Percentiles rank a stretch among this genome's conserved stretches.
Evolutionary conservation across 2,797 vertebrate species (phyloP).

Genomic region (Urosaurus nigricauda): DNA sequence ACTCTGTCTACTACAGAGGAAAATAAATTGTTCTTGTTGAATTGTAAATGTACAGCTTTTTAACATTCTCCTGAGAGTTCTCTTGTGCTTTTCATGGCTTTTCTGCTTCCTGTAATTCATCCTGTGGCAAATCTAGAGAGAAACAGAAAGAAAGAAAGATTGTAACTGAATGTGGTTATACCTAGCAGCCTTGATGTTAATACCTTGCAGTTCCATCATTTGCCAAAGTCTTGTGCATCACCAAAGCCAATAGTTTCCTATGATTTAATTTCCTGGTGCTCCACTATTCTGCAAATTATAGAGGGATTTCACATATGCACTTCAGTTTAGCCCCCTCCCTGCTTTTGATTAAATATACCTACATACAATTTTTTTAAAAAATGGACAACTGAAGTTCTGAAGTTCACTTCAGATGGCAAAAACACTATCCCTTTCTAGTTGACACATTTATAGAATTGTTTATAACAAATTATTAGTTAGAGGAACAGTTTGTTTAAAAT

Average conservation of each 20-base stretch:
- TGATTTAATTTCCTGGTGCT: conserved; percentile 31
- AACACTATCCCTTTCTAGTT: neutral
- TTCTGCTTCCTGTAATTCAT: conserved; percentile 65
- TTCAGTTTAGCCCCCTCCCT: neutral
- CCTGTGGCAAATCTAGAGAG: conserved; percentile 65
- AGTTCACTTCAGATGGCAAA: neutral
- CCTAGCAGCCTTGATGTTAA: conserved; percentile 27
- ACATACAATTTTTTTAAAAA: neutral
- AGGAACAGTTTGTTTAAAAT: conserved; percentile 15
- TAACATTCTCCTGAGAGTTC: conserved; percentile 44
- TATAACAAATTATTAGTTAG: neutral
- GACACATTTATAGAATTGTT: neutral
- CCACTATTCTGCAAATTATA: neutral
- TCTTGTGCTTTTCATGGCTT: conserved; percentile 64
- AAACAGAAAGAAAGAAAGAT: conserved; percentile 55
- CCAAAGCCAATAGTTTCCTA: conserved; percentile 47
- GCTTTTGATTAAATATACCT: conserved; percentile 10
- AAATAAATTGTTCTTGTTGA: conserved; percentile 46
- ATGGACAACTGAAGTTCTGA: conserved; percentile 10
- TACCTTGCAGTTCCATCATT: conserved; percentile 11
- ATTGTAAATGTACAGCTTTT: conserved; percentile 41
- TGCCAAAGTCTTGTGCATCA: conserved; percentile 48
- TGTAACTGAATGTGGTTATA: conserved; percentile 47
- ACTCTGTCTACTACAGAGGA: conserved; percentile 26
- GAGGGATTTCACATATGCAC: neutral